Evolutionary conservation across 2,888 invertebrate species (phyloP).

Genomic region (Diarsia brunnea): DNA sequence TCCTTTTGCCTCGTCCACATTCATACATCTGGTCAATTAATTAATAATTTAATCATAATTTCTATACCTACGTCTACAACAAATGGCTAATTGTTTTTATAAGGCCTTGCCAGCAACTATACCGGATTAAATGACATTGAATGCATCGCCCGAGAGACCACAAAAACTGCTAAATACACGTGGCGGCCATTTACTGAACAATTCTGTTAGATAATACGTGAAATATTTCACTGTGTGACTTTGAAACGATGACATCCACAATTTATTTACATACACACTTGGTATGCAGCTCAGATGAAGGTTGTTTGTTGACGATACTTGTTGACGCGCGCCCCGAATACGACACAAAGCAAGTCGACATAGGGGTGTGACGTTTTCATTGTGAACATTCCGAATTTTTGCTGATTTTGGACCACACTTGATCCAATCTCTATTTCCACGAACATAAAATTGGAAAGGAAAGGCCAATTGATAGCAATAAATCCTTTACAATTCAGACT

Average conservation of each 20-base stretch:
- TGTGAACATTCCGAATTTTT: background rate
- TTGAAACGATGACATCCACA: constrained; percentile 70
- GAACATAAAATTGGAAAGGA: too few relatives aligned
- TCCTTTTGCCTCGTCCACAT: too few relatives aligned
- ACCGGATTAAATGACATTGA: background rate
- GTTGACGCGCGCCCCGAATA: constrained; percentile 84
- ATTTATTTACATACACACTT: constrained; percentile 69
- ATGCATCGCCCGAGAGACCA: background rate
- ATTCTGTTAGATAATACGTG: constrained; percentile 7
- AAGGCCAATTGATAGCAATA: too few relatives aligned
- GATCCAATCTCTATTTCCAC: background rate
- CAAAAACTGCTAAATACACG: background rate
- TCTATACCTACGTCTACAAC: too few relatives aligned
- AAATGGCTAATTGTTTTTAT: background rate
- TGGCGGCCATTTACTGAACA: background rate
- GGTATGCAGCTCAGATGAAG: constrained; percentile 79
- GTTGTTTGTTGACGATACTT: constrained; percentile 82
- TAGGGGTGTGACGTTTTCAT: constrained; percentile 39
- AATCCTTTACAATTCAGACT: too few relatives aligned
- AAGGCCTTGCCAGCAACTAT: background rate
- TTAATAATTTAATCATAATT: too few relatives aligned
- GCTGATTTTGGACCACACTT: background rate
- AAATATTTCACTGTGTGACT: constrained; percentile 44
- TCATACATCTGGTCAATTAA: too few relatives aligned
- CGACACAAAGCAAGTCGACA: constrained; percentile 18